Conservation (phyloP, 2,797 vertebrate genomes). For the Clarias fuscus region DNA sequence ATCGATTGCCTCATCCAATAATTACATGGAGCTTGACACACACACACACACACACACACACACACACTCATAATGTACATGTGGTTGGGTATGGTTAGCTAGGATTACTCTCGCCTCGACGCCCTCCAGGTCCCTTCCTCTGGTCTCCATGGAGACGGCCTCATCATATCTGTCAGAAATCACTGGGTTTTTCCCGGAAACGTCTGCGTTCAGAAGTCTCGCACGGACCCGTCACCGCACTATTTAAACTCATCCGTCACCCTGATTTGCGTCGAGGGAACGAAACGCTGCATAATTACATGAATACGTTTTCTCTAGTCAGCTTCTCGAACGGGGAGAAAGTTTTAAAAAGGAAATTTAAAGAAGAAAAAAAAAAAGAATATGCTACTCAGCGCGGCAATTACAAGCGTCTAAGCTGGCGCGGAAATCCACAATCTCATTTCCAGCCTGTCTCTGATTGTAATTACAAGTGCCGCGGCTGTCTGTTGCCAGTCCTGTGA, state of each 20-base stretch:
- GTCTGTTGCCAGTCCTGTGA: constrained; percentile 48
- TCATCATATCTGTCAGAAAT: constrained; percentile 52
- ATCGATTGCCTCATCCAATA: constrained; percentile 33
- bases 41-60: constrained; percentile 24
- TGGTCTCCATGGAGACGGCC: constrained; percentile 44
- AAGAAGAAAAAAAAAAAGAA: constrained; percentile 26
- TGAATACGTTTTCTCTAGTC: constrained; percentile 53
- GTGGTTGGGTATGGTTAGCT: constrained; percentile 1
- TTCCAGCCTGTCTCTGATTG: constrained; percentile 58
- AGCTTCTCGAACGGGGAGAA: constrained; percentile 7
- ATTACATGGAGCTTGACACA: constrained; percentile 33
- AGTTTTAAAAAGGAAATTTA: neutral
- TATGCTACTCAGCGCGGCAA: constrained; percentile 35
- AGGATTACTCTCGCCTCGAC: constrained; percentile 28
- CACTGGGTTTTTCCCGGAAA: constrained; percentile 36
- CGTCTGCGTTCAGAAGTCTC: constrained; percentile 38
- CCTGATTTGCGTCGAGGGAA: constrained; percentile 44
- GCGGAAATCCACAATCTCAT: constrained; percentile 53
- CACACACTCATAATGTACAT: constrained; percentile 27
- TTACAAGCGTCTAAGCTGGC: constrained; percentile 59
- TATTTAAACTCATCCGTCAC: constrained; percentile 44
- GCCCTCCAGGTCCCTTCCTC: constrained; percentile 25
- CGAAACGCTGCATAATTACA: constrained; percentile 47
- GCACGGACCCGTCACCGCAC: constrained; percentile 46
- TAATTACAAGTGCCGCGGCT: constrained; percentile 53